Base-by-base conservation (phyloP, 2,888 invertebrate genomes). In the Apoderus coryli region DNA sequence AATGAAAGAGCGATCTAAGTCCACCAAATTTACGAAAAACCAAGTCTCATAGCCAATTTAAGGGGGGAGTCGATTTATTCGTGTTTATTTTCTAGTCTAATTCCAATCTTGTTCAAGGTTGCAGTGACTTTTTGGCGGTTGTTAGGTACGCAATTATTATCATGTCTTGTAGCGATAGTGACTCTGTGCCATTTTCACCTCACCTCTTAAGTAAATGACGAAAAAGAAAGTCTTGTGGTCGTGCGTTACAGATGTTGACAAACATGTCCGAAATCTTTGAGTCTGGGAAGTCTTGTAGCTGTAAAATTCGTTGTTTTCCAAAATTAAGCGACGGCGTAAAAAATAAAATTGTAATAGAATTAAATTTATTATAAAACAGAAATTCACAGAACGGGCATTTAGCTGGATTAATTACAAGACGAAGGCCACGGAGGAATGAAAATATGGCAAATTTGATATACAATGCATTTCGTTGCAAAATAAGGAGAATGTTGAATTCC, bases 1-100 rank as follows among this genome's bases (percentile, higher is more conserved):
- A 27, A 16, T 16, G 27, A 27, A 27, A 27, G 16, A 27, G 16
- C 15, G 27, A 27, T 27, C 16, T 27, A 27, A 27, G 16, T 27
- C 27, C 27, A 15, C 27, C 15, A 14, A 27, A 27, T 27, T 27
- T 27, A 27, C 4, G 27, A 27, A 15, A 15, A 27, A 27, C 27
- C 27, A 27, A 27, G 27, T 27, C 27, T 16, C 11, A 27, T 15
- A 27, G 16, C 27, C 15, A 15, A 27, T 27, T 16, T 16, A 27
- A 27, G 27, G 27, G 25, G 16, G 27, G 15, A 27, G 27, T 16
- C 27, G 16, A 27, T 16, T 27, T 14, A 27, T 14, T 27, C 16
- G 15, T 16, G 25, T 25, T 25, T 25, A 25, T 9, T 4, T 25
- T n/a, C 7, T 19, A 19, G 19, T 19, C 19, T 19, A n/a, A 19